Evolutionary conservation across 2,113 vertebrate genomes (phyloP).

Genomic region (Bufo gargarizans): DNA sequence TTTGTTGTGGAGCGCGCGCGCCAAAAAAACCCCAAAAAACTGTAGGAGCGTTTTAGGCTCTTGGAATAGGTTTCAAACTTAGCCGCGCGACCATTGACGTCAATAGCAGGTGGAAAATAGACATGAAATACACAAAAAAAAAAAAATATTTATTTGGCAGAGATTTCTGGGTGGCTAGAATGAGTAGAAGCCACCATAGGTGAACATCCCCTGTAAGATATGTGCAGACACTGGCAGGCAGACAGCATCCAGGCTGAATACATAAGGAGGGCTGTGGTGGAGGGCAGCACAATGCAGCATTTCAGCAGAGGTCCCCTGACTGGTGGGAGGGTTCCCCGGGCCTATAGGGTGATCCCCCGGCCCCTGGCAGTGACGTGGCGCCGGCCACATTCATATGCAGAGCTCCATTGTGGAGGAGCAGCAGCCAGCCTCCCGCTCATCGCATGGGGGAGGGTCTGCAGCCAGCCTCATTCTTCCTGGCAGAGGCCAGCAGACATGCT

Average conservation of each 20-base stretch:
- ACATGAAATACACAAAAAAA: no score
- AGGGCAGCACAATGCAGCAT: constrained; percentile 28
- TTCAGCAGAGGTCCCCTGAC: no score
- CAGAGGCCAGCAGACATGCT: constrained; percentile 25
- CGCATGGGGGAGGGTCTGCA: not conserved
- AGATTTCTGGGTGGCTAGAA: no score
- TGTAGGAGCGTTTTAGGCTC: no score
- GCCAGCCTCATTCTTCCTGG: not conserved
- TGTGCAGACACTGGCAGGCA: not conserved
- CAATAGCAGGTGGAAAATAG: no score
- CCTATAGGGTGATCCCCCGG: not conserved
- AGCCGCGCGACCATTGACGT: no score
- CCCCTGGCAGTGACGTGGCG: constrained; percentile 29
- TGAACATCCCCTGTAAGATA: no score
- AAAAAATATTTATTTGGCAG: no score
- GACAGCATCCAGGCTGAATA: not conserved
- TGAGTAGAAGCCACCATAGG: no score
- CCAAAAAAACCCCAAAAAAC: no score
- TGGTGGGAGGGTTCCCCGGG: not conserved
- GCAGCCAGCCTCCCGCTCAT: constrained; percentile 18
- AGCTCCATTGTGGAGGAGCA: constrained; percentile 11
- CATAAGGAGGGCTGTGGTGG: not conserved
- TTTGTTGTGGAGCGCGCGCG: no score
- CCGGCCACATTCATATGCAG: not conserved
- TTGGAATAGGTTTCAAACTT: no score